Evolutionary conservation across 2,797 vertebrate species (phyloP).

Genomic region (Psittacula derbiana): DNA sequence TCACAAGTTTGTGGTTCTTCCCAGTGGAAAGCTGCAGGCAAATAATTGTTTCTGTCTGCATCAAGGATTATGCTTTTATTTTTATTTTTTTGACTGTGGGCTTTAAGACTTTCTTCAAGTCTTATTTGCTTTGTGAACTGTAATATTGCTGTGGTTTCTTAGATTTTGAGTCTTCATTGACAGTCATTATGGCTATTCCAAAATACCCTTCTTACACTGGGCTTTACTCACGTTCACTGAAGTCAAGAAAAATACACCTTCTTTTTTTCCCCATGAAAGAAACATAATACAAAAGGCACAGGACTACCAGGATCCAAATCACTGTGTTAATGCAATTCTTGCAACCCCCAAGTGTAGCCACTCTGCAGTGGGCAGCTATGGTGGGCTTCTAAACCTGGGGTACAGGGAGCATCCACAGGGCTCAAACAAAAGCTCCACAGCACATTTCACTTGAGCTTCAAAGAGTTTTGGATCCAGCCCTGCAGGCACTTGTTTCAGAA

Average conservation of each 20-base stretch:
- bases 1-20: background rate
- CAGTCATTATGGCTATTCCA: background rate
- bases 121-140: background rate
- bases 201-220: background rate
- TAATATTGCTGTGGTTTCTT: background rate
- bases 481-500: background rate
- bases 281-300: background rate
- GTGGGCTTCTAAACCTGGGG: background rate
- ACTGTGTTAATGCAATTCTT: background rate
- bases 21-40: background rate
- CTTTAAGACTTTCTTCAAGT: background rate
- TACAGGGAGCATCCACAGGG: background rate
- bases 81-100: background rate
- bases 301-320: background rate
- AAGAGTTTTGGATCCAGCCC: background rate
- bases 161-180: background rate
- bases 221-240: background rate
- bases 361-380: rapidly evolving
- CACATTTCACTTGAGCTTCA: background rate
- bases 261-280: background rate
- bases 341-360: background rate
- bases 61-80: background rate
- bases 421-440: background rate
- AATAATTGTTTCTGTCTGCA: background rate
- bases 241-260: background rate